phyloP scores from a whole-genome alignment of 2,888 invertebrate genomes.

The Ormyrus nitidulus region DNA sequence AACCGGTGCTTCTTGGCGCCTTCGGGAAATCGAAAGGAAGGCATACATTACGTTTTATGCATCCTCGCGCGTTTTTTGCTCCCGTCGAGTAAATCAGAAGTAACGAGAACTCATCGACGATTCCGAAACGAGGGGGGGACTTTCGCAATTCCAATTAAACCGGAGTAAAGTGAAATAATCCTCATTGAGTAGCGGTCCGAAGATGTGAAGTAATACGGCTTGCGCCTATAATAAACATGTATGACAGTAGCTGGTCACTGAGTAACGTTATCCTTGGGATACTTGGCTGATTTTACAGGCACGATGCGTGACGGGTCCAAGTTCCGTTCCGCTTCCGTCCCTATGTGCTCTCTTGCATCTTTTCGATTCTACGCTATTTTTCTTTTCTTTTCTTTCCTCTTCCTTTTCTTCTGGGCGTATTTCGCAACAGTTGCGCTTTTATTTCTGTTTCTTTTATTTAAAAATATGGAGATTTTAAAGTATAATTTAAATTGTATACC shows the following conservation, averaged over 20 bases:
- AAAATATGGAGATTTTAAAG: too few relatives aligned
- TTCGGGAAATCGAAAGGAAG: too few relatives aligned
- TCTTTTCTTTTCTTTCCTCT: not conserved
- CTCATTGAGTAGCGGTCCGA: slow-evolving; percentile 17
- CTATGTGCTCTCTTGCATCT: not conserved
- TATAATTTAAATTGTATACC: too few relatives aligned
- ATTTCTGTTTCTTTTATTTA: too few relatives aligned
- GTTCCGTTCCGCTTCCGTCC: slow-evolving; percentile 48
- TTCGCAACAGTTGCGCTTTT: too few relatives aligned
- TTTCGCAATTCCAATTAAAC: slow-evolving; percentile 22
- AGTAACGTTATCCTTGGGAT: slow-evolving; percentile 72
- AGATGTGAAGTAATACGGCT: slow-evolving; percentile 21
- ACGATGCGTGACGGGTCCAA: slow-evolving; percentile 68
- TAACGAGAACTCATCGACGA: not conserved
- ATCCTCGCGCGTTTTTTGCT: not conserved
- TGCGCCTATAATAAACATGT: slow-evolving; percentile 60
- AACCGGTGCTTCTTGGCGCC: too few relatives aligned
- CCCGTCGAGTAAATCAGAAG: not conserved
- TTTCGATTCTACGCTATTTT: slow-evolving; percentile 1
- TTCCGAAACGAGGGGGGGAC: not conserved
- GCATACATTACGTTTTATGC: slow-evolving; percentile 7
- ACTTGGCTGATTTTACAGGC: slow-evolving; percentile 70
- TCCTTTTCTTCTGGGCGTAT: not conserved
- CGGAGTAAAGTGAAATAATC: slow-evolving; percentile 24
- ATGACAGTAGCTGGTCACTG: slow-evolving; percentile 58